Conservation (phyloP, 1,140 invertebrate species). For the Drosophila pseudoananassae region DNA sequence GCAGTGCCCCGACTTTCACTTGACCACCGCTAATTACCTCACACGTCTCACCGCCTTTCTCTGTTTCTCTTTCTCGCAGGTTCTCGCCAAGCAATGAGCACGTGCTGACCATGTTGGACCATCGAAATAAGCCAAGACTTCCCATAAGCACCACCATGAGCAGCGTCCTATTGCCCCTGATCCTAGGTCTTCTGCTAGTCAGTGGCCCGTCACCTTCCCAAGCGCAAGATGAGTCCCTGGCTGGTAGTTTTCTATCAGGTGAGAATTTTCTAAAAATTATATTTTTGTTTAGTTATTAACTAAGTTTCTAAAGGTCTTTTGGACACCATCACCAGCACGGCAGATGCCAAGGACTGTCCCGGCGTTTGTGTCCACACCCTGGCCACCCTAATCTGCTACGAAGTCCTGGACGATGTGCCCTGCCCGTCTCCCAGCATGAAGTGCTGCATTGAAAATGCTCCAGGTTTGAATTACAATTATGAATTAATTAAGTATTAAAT, state of each 20-base stretch:
- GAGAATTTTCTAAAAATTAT: too few relatives aligned
- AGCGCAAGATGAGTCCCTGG: conserved; percentile 90
- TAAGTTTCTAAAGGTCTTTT: conserved; percentile 87
- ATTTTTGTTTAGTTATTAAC: neutral
- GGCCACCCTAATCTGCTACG: conserved; percentile 92
- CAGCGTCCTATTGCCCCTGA: conserved; percentile 19
- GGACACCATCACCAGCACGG: conserved; percentile 92
- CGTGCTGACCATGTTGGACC: conserved; percentile 49
- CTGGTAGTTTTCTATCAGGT: conserved; percentile 92
- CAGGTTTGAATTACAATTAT: conserved; percentile 79
- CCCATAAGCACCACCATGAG: conserved; percentile 15
- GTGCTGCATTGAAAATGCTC: conserved; percentile 90
- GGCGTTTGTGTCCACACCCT: conserved; percentile 93
- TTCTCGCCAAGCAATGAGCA: conserved; percentile 68
- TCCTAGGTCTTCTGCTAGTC: conserved; percentile 32
- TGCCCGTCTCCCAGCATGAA: conserved; percentile 92
- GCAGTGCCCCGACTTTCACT: conserved; percentile 61
- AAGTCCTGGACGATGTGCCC: conserved; percentile 91
- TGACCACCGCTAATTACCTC: conserved; percentile 49
- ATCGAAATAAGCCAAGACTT: conserved; percentile 18
- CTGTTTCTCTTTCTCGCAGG: conserved; percentile 22
- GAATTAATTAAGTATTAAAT: neutral
- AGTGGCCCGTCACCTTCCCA: neutral
- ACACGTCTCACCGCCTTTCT: conserved; percentile 11
- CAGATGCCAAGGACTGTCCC: conserved; percentile 92